Evolutionary conservation across 2,113 vertebrate species (phyloP), one percentile per base, ranked within the genome.

Genomic region (Centrocercus urophasianus): DNA sequence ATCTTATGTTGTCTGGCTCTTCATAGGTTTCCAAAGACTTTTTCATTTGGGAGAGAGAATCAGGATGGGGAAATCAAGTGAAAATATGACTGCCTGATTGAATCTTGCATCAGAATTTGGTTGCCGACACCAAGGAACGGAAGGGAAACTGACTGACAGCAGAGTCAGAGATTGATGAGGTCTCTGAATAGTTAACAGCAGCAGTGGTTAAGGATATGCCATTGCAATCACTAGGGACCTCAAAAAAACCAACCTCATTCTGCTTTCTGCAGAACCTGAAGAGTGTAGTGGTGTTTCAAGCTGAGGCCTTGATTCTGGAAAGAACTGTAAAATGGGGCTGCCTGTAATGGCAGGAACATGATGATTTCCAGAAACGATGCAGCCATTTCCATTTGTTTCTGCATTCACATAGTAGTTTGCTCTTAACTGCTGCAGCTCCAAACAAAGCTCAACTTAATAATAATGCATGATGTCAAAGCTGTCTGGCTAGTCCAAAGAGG

Each of bases 331-430:
- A 43, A 43, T 81, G 86, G 64, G 42, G 38, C 38, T 88, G 80
- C 52, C 86, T 64, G 20, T 56, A 56, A 93, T 67, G 72, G 83
- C 16, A 52, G 5, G 0, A 91, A 71, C 38, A 64, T 92, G 78
- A 94, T 48, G 38, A 67, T 67, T 95, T 95, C 92, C 95, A 93
- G 95, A 90, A 43, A 88, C 61, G 76, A 57, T 78, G 73, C 63
- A 93, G 34, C 32, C 60, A 69, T 83, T 88, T 91, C 83, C 73
- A 91, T 90, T 92, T 94, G 34, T 90, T 93, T 73, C 80, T 93
- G 47, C 28, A 71, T 90, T 92, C 70, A 61, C 34, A 83, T 88
- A 80, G 83, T 43, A 71, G 69, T 34, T 81, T 88, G 47, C 65
- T 84, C 57, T 77, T 93, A 88, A 83, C 79, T 65, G 34, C 28